Base-by-base conservation (phyloP, 2,113 vertebrate species). In the Pica pica region DNA sequence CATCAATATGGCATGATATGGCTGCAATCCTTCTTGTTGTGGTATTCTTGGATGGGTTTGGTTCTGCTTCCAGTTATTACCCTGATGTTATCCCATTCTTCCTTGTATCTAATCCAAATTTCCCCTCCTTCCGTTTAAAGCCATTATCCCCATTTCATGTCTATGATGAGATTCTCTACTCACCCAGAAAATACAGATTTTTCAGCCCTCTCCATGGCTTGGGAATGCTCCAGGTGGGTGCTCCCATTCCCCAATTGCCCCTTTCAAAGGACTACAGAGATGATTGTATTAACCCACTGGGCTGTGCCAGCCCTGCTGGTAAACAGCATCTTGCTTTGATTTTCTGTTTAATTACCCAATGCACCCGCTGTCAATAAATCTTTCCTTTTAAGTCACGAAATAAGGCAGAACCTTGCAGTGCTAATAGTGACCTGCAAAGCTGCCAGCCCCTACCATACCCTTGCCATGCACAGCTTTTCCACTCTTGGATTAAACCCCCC, bases 261-360 rank as follows among this genome's bases (percentile, higher is more conserved):
- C 30, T 35, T 63, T 18, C 56, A 31, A 61, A 79, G 79, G 26
- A 53, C 26, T 61, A 7, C 64, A 44, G 39, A 19, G 27, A 4
- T 60, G 26, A 89, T 95, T 97, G 91, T 95, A 35, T 57, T 33
- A 87, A 87, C 30, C 61, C 75, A 64, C 70, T 76, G 81, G 84
- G 39, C 74, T 94, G 44, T 95, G 78, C 60, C 11, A 16, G 28
- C 28, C 2, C 9, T 47, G 83, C 86, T 83, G 69, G 26, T 55
- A 44, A 93, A 55, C 3, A 7, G 71, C 10, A 4, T 12, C 71
- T 49, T 35, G 70, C 85, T 93, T 95, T 91, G 93, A 57, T 79
- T 71, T 75, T n/a, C 28, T 79, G 61, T 89, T 89, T 83, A 85
- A 94, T 85, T 84, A 76, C 81, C 73, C 73, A 28, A 1, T 17